phyloP scores from a whole-genome alignment of 1,140 invertebrate species.

The Lethrus apterus region DNA sequence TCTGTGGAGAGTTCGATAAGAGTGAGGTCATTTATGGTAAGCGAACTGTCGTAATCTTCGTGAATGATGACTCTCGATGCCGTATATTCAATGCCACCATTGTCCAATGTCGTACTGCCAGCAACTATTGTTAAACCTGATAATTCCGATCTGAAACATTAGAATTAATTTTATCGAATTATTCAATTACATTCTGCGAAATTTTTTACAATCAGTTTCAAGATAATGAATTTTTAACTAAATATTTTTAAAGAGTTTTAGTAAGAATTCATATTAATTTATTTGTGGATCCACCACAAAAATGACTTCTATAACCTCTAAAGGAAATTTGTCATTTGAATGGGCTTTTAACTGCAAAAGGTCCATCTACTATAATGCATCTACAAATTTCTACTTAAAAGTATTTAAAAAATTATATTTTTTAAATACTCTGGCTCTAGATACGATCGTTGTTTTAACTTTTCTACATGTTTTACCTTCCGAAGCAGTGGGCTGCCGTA shows the following conservation, averaged over 20 bases:
- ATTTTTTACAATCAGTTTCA: too few relatives aligned
- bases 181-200: too few relatives aligned
- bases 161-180: too few relatives aligned
- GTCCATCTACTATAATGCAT: neutral
- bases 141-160: too few relatives aligned
- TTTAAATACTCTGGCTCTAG: neutral
- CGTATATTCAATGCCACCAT: conserved; percentile 2
- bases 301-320: neutral
- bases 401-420: neutral
- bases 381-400: neutral
- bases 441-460: neutral
- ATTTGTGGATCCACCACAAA: too few relatives aligned
- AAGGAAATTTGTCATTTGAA: neutral
- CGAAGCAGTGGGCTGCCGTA: conserved; percentile 52
- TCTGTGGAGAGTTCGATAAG: conserved; percentile 44
- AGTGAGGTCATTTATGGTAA: conserved; percentile 45
- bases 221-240: neutral
- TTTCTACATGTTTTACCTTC: conserved; percentile 21
- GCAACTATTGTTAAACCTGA: conserved; percentile 2
- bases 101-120: conserved; percentile 7
- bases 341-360: neutral
- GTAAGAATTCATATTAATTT: too few relatives aligned
- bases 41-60: neutral
- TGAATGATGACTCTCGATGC: neutral
- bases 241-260: neutral